phyloP scores from a whole-genome alignment of 1,140 invertebrate genomes.

The Tetragnatha versicolor region DNA sequence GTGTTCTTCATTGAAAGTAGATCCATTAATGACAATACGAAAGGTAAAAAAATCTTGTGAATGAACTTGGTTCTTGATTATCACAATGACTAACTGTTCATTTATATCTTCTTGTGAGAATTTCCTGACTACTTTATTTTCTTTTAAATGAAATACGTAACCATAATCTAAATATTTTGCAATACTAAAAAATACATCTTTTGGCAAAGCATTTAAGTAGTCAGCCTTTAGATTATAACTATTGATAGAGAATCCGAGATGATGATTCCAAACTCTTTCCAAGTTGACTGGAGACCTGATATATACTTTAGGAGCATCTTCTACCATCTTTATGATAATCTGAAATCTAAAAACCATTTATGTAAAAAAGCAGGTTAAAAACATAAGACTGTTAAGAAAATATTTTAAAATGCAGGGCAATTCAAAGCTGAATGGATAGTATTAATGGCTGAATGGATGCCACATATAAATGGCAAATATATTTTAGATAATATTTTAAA shows the following conservation, averaged over 20 bases:
- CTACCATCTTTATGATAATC: constrained; percentile 12
- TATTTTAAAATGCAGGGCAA: background rate
- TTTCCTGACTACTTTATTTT: constrained; percentile 11
- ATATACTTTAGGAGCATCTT: background rate
- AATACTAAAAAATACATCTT: background rate
- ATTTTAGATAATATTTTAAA: too few species aligned
- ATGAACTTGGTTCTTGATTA: constrained; percentile 1
- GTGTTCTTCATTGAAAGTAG: constrained; percentile 3
- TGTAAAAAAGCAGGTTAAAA: too few species aligned
- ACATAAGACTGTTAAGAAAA: background rate
- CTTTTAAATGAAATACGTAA: constrained; percentile 28
- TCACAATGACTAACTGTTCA: constrained; percentile 10
- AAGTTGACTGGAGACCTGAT: constrained; percentile 22
- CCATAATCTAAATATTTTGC: constrained; percentile 25
- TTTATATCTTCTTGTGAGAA: constrained; percentile 48
- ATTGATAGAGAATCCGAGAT: constrained; percentile 23
- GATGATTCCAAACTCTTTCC: constrained; percentile 24
- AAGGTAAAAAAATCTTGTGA: constrained; percentile 36
- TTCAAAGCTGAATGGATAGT: too few species aligned
- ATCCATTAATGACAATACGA: background rate
- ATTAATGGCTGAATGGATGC: too few species aligned
- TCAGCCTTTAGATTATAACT: constrained; percentile 37
- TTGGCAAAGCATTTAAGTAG: background rate
- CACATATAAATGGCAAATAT: too few species aligned
- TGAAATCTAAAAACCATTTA: constrained; percentile 15